Evolutionary conservation across 2,888 invertebrate species (phyloP), one percentile per base, ranked within the genome.

Genomic region (Drosophila nr. fundita): DNA sequence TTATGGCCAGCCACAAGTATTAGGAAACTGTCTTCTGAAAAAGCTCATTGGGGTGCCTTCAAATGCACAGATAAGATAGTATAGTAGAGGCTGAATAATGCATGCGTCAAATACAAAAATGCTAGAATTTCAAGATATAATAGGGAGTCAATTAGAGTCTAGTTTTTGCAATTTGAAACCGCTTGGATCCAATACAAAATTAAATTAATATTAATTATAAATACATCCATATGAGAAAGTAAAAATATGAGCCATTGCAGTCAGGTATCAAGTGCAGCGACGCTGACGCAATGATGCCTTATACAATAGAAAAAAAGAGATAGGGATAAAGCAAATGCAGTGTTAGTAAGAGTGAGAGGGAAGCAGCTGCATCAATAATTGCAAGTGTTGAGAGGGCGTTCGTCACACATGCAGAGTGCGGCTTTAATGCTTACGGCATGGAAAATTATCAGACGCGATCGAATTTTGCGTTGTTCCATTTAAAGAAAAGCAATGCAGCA

Each of bases 371-470:
- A 38, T n/a, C 18, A 32, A 59, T 55, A 76, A 53, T 72, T 63
- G 45, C 27, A 71, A 68, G 54, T 53, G 55, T 34, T 53, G 38
- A 52, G 67, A 29, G 49, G 62, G 2, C 11, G 27, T 67, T 68
- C 68, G 81, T 53, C 79, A 66, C 64, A 62, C 71, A 78, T 73
- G 10, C 29, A 53, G 21, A 58, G 49, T 54, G 59, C 65, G 55
- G 52, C 64, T 60, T 61, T 27, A 48, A 52, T 63, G 49, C 63
- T 60, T 32, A 48, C 40, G 27, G 57, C 75, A 83, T 86, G 81
- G 70, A 88, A 86, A 88, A 78, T 86, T 78, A 68, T 81, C 68
- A 66, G 88, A 64, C 55, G 60, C 40, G 69, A 73, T 82, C 69
- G 57, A 68, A 69, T 73, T 64, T 40, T 53, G 18, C 24, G 15